These are phyloP conservation scores for Periphyllus acericola DNA, from an alignment of 2,888 invertebrate species.

Conservation along the genomic window DNA sequence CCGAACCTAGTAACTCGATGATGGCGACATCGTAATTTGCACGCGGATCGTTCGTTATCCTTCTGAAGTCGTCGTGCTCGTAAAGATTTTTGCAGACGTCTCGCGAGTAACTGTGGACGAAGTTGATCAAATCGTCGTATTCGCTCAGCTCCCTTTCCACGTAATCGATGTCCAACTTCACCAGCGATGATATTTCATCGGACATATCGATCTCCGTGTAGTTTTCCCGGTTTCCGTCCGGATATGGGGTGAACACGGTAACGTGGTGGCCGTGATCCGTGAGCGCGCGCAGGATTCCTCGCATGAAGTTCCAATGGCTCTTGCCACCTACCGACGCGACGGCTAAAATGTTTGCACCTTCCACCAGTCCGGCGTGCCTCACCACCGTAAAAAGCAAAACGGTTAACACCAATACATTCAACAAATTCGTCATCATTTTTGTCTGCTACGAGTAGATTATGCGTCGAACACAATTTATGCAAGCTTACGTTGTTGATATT, in stretches of 20 bases:
- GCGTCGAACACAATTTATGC: too few species aligned
- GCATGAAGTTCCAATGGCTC: constrained; percentile 65
- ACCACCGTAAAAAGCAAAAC: background rate
- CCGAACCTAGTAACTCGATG: background rate
- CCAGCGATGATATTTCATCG: background rate
- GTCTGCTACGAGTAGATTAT: too few species aligned
- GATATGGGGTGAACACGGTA: constrained; percentile 65
- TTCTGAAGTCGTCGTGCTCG: background rate
- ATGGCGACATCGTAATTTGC: background rate
- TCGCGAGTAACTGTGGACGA: background rate
- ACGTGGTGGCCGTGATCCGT: constrained; percentile 65
- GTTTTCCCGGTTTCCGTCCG: constrained; percentile 10
- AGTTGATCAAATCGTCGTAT: background rate
- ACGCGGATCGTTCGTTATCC: background rate
- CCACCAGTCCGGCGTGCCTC: background rate
- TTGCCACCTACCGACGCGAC: constrained; percentile 50
- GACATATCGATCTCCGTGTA: constrained; percentile 56
- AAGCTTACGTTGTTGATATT: too few species aligned
- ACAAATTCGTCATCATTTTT: background rate
- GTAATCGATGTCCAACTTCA: background rate
- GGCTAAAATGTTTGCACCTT: background rate
- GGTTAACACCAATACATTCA: background rate
- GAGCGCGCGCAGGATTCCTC: constrained; percentile 64
- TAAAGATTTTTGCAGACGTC: background rate
- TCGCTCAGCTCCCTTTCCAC: background rate